Evolutionary conservation across 2,797 vertebrate species (phyloP).

Genomic region (Poecilia gillii): DNA sequence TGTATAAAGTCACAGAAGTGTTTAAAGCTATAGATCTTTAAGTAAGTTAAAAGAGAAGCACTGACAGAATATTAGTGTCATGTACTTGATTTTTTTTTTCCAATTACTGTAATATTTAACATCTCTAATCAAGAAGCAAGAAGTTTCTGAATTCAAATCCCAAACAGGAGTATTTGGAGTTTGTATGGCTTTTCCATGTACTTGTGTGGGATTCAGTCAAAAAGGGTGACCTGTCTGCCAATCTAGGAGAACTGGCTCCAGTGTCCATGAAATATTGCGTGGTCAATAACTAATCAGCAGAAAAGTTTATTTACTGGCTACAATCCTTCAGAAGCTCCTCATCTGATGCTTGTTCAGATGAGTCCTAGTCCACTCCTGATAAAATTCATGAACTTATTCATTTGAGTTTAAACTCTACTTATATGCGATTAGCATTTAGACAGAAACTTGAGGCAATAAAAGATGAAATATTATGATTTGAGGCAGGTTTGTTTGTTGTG

Average conservation of each 20-base stretch:
- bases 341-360: not conserved
- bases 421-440: not conserved
- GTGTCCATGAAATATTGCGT: too few species aligned
- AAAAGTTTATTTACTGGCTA: not conserved
- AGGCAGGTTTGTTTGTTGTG: not conserved
- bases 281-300: not conserved
- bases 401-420: not conserved
- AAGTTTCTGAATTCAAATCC: not conserved
- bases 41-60: not conserved
- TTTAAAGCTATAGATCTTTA: not conserved
- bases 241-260: too few species aligned
- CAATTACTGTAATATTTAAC: not conserved
- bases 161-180: not conserved
- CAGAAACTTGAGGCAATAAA: not conserved
- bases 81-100: not conserved
- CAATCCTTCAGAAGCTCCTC: not conserved
- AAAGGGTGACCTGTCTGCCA: too few species aligned
- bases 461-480: not conserved
- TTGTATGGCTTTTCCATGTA: not conserved
- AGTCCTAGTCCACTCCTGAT: not conserved
- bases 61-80: not conserved
- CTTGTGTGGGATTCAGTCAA: not conserved
- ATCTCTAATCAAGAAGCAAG: not conserved
- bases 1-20: not conserved
- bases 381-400: not conserved